Evolutionary conservation across 2,113 vertebrate species (phyloP).

Genomic region (Martes martes): DNA sequence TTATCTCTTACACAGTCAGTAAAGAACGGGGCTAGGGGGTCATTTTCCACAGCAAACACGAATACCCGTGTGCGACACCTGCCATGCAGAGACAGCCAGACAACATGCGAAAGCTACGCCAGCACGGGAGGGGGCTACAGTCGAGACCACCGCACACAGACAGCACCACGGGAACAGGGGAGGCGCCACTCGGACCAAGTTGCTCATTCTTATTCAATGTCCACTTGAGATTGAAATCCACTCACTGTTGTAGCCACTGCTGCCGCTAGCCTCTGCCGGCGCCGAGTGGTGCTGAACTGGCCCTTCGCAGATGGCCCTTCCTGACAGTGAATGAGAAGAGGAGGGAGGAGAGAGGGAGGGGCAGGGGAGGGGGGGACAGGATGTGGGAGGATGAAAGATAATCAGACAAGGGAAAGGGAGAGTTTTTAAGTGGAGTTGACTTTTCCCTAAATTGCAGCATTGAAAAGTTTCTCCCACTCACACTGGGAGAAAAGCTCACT

Average conservation of each 20-base stretch:
- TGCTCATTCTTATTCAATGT: conserved; percentile 72
- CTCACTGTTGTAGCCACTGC: conserved; percentile 90
- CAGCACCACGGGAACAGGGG: neutral
- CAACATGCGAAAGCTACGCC: neutral
- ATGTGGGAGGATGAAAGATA: conserved; percentile 73
- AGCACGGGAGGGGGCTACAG: neutral
- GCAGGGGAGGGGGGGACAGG: conserved; percentile 67
- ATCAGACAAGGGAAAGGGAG: conserved; percentile 81
- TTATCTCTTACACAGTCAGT: neutral
- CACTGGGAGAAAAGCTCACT: conserved; percentile 41
- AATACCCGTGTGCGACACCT: neutral
- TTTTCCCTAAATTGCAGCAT: conserved; percentile 67
- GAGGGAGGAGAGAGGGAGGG: conserved; percentile 78
- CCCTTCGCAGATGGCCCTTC: conserved; percentile 87
- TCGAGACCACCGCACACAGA: neutral
- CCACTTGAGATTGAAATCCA: conserved; percentile 81
- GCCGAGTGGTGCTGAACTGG: conserved; percentile 84
- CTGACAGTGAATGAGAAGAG: conserved; percentile 86
- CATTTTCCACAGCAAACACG: neutral
- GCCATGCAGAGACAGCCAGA: conserved; percentile 24
- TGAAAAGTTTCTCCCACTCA: conserved; percentile 33
- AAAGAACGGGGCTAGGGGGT: neutral
- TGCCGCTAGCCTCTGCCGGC: conserved; percentile 87
- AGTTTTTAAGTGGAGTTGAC: conserved; percentile 76
- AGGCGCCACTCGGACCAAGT: conserved; percentile 41